Conservation (phyloP, 2,888 invertebrate genomes). For the Lysandra coridon region DNA sequence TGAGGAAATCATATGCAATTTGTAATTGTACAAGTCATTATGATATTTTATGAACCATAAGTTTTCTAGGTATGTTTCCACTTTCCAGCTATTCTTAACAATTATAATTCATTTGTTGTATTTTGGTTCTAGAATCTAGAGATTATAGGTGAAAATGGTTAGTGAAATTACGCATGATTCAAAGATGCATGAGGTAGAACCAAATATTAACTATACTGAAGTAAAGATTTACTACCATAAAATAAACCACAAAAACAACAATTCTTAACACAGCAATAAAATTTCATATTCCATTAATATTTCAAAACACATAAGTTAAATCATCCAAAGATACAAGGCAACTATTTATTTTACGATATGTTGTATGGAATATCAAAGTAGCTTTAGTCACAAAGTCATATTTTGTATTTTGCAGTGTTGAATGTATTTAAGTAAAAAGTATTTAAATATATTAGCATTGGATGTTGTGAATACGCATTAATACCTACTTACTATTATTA, state of each 20-base stretch:
- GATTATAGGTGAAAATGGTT: not conserved
- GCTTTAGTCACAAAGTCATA: not conserved
- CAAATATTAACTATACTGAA: not conserved
- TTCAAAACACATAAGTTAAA: too few species aligned
- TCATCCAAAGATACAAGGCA: too few species aligned
- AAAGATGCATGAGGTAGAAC: not conserved
- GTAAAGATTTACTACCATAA: too few species aligned
- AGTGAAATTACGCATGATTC: not conserved
- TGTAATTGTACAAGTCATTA: not conserved
- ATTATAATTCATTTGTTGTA: not conserved
- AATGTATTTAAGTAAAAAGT: not conserved
- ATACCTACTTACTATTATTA: not conserved
- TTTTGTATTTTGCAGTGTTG: not conserved
- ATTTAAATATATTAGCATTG: not conserved
- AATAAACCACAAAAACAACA: too few species aligned
- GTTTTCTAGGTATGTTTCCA: not conserved
- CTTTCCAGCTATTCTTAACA: not conserved
- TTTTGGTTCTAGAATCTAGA: not conserved
- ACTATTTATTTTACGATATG: not conserved
- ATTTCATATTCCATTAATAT: too few species aligned
- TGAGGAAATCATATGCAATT: not conserved
- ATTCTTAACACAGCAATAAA: not conserved
- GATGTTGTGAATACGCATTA: conserved; percentile 18
- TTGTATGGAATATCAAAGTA: not conserved
- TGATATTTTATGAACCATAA: not conserved